Conservation (phyloP, 2,797 vertebrate species). For the Eulemur albifrons region DNA sequence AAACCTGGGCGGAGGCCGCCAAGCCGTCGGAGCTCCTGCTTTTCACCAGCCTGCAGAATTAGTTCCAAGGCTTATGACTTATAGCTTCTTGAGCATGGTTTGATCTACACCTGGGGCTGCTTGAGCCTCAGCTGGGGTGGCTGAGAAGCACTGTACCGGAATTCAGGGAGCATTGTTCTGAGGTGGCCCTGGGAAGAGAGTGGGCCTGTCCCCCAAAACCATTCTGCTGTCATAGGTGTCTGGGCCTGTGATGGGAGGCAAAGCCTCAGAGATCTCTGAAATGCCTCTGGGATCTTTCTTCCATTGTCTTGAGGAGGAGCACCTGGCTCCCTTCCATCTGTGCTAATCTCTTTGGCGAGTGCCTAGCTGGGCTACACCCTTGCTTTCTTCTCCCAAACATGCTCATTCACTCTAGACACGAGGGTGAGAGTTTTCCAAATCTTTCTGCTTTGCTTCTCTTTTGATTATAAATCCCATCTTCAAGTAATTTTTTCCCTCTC, state of each 20-base stretch:
- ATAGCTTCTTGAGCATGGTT: background rate
- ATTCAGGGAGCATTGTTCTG: background rate
- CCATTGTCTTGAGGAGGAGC: background rate
- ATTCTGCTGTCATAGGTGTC: background rate
- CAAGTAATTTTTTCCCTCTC: background rate
- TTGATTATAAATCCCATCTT: background rate
- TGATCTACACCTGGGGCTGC: background rate
- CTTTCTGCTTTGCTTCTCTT: background rate
- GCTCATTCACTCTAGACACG: background rate
- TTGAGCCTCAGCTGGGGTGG: background rate
- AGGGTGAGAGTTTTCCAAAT: background rate
- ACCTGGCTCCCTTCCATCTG: background rate
- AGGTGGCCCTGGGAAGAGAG: background rate
- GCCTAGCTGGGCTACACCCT: background rate
- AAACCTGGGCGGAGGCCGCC: background rate
- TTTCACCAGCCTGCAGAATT: background rate
- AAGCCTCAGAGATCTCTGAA: background rate
- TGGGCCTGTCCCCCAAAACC: background rate
- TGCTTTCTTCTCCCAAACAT: background rate
- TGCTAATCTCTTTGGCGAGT: background rate
- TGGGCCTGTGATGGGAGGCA: background rate
- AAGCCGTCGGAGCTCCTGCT: background rate
- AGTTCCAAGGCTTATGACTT: background rate
- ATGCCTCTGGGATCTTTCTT: background rate
- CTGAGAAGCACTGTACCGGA: background rate